Conservation (phyloP, 1,140 invertebrate species). For the Macrocentrus cingulum region DNA sequence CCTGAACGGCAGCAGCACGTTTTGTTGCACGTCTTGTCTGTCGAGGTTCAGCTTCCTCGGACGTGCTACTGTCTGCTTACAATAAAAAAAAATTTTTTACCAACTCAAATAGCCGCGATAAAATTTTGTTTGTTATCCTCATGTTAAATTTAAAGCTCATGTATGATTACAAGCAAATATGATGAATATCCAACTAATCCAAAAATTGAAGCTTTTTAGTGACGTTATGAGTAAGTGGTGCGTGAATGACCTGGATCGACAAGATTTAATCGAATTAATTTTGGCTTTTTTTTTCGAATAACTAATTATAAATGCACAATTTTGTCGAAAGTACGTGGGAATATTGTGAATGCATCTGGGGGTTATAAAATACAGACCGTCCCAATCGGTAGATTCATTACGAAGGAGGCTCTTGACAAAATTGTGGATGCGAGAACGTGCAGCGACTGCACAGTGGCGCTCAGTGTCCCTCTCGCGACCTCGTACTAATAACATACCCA, state of each 20-base stretch:
- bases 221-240: no score
- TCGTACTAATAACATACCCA: conserved; percentile 51
- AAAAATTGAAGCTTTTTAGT: no score
- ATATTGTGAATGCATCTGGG: conserved; percentile 9
- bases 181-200: no score
- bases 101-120: conserved; percentile 19
- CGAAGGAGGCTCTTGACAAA: conserved; percentile 61
- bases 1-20: conserved; percentile 46
- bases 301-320: not conserved
- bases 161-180: no score
- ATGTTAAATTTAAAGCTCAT: conserved; percentile 1
- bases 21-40: conserved; percentile 51
- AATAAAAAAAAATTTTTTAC: conserved; percentile 29
- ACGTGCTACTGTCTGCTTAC: conserved; percentile 47
- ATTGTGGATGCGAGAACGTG: conserved; percentile 61
- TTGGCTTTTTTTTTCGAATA: not conserved
- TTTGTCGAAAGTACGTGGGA: conserved; percentile 2
- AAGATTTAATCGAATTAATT: not conserved
- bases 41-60: conserved; percentile 47
- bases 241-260: no score
- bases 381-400: conserved; percentile 56
- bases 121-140: not conserved
- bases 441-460: conserved; percentile 59
- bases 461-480: conserved; percentile 55
- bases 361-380: conserved; percentile 52